phyloP scores from a whole-genome alignment of 2,797 vertebrate species.

The Gastrophryne carolinensis region DNA sequence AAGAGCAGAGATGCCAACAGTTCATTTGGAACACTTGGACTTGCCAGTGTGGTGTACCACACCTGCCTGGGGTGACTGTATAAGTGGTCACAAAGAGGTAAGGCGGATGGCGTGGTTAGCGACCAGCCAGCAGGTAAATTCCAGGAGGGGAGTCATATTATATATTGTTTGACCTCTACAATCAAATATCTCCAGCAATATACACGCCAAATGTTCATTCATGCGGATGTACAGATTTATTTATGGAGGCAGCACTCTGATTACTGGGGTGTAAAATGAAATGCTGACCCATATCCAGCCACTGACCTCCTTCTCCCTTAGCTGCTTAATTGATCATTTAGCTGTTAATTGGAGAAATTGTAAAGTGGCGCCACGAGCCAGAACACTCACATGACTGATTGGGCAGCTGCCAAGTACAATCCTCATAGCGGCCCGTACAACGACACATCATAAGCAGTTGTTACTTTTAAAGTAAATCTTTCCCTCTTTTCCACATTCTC shows the following conservation, averaged over 20 bases:
- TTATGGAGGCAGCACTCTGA: neutral
- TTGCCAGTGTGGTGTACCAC: neutral
- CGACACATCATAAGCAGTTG: no score
- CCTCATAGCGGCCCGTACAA: no score
- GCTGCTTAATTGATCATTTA: conserved; percentile 36
- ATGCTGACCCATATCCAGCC: conserved; percentile 7
- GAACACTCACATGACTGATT: neutral
- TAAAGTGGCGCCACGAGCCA: neutral
- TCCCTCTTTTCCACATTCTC: no score
- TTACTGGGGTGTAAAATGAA: neutral
- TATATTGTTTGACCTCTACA: neutral
- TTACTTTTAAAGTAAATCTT: no score
- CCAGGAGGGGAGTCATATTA: no score
- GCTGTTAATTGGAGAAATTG: conserved; percentile 22
- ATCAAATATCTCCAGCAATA: neutral
- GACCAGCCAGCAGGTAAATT: no score
- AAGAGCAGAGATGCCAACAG: no score
- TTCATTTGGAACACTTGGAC: no score
- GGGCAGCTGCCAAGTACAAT: neutral
- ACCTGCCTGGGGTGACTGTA: neutral
- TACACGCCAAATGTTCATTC: neutral
- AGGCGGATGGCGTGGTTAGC: neutral
- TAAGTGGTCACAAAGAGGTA: neutral
- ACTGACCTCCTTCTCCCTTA: conserved; percentile 19
- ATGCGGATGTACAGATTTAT: neutral